Conservation (phyloP, 2,113 vertebrate genomes). For the Silurus asotus region DNA sequence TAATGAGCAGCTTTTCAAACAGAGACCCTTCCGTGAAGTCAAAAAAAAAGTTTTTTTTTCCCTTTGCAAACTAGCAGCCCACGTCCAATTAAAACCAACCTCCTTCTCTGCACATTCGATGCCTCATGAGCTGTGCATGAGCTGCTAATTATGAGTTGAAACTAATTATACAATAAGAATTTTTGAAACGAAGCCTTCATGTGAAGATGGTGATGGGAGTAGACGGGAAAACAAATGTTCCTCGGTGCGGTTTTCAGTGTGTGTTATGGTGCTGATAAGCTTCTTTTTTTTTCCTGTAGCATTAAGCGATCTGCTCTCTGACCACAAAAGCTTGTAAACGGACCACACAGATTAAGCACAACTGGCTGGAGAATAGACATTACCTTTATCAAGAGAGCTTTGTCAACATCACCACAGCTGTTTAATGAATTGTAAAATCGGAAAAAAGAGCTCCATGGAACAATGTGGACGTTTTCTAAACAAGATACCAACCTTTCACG, state of each 20-base stretch:
- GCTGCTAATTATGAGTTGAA: conserved; percentile 14
- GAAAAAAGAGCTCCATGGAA: not conserved
- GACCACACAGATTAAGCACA: conserved; percentile 33
- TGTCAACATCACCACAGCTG: conserved; percentile 33
- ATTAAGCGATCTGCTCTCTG: conserved; percentile 43
- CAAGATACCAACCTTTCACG: not conserved
- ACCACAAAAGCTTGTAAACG: conserved; percentile 24
- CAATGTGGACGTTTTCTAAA: not conserved
- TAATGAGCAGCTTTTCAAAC: not conserved
- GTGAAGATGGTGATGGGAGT: not conserved
- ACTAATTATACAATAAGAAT: conserved; percentile 8
- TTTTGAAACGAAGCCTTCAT: not conserved
- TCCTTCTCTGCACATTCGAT: not conserved
- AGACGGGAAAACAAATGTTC: not conserved
- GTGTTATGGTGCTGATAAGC: conserved; percentile 50
- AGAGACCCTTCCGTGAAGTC: not conserved
- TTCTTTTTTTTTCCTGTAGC: conserved; percentile 25
- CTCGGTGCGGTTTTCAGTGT: not conserved
- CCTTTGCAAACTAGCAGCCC: not conserved
- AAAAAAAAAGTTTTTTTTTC: not conserved
- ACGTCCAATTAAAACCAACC: conserved; percentile 21
- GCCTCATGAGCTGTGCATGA: not conserved
- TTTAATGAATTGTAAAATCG: conserved; percentile 28
- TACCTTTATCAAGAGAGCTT: conserved; percentile 13
- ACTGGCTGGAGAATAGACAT: conserved; percentile 16